Evolutionary conservation across 2,113 vertebrate genomes (phyloP).

Genomic region (Thalassarche chlororhynchos): DNA sequence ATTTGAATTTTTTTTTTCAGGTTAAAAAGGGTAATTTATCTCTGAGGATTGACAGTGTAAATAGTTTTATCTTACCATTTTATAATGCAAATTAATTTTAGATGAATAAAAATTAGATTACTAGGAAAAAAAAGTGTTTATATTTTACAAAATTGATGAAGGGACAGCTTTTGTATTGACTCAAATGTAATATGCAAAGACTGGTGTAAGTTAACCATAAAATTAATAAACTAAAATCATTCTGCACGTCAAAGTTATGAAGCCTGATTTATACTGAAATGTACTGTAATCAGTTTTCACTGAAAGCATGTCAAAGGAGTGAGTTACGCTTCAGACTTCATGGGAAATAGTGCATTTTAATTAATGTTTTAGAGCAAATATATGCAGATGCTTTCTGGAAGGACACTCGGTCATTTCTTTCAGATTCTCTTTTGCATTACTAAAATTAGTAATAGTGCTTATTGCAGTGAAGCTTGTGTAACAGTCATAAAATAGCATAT

Average conservation of each 20-base stretch:
- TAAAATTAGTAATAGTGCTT: background rate
- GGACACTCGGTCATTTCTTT: background rate
- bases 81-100: background rate
- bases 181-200: background rate
- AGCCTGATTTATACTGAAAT: background rate
- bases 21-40: background rate
- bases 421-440: background rate
- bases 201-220: background rate
- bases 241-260: background rate
- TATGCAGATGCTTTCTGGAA: background rate
- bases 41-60: background rate
- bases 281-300: conserved; percentile 10
- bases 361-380: background rate
- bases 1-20: background rate
- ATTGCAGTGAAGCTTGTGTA: background rate
- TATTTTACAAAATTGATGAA: background rate
- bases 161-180: background rate
- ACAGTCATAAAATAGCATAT: background rate
- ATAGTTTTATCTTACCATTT: background rate
- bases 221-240: background rate
- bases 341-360: conserved; percentile 18
- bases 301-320: background rate
- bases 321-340: background rate
- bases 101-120: background rate
- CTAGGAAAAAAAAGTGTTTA: background rate